Conservation (phyloP, 2,797 vertebrate species). For the Ambastaia sidthimunki region DNA sequence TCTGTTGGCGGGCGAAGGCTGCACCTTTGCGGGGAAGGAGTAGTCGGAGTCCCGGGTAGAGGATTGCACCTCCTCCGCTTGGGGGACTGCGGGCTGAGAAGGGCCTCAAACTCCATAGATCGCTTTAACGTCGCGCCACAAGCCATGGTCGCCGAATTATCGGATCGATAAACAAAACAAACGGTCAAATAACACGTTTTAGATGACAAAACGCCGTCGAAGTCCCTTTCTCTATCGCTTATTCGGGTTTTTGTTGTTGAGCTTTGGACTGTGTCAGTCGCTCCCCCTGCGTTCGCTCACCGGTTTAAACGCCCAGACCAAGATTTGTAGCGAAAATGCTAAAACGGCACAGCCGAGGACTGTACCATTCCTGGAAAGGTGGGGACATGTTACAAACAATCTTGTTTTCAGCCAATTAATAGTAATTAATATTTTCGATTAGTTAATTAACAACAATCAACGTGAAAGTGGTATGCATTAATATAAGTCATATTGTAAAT, state of each 20-base stretch:
- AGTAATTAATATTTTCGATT: not conserved
- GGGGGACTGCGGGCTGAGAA: slow-evolving; percentile 89
- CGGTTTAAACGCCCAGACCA: slow-evolving; percentile 70
- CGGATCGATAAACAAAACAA: slow-evolving; percentile 10
- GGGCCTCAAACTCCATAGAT: slow-evolving; percentile 92
- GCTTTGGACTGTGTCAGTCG: slow-evolving; percentile 3
- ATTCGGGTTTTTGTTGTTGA: slow-evolving; percentile 39
- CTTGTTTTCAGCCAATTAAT: not conserved
- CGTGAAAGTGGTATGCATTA: no score
- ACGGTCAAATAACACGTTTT: slow-evolving; percentile 12
- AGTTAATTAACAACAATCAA: slow-evolving; percentile 25
- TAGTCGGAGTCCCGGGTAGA: slow-evolving; percentile 80
- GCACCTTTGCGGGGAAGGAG: slow-evolving; percentile 85
- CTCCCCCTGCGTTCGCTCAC: slow-evolving; percentile 70
- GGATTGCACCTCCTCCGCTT: slow-evolving; percentile 90
- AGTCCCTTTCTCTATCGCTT: not conserved
- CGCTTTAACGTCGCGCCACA: slow-evolving; percentile 92
- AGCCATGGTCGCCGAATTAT: slow-evolving; percentile 78
- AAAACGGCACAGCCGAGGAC: slow-evolving; percentile 74
- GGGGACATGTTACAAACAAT: not conserved
- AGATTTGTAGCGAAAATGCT: slow-evolving; percentile 69
- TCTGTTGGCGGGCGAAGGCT: slow-evolving; percentile 82
- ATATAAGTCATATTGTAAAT: not conserved
- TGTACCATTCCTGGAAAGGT: slow-evolving; percentile 65
- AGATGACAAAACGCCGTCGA: slow-evolving; percentile 8